Evolutionary conservation across 2,113 vertebrate genomes (phyloP).

Genomic region (Cygnus atratus): DNA sequence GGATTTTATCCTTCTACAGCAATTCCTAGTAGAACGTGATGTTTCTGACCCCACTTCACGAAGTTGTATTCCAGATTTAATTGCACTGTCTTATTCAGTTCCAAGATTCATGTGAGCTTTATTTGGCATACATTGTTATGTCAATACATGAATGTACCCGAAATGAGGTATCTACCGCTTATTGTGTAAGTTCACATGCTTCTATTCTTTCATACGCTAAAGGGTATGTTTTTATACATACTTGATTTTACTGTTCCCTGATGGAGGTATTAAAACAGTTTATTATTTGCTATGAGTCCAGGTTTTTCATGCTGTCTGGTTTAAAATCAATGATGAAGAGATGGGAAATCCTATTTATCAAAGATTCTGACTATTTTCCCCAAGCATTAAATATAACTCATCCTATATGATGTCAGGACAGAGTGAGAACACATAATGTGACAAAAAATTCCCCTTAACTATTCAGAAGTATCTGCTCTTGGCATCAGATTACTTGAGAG

Average conservation of each 20-base stretch:
- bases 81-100: conserved; percentile 26
- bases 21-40: not conserved
- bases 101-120: conserved; percentile 29
- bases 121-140: conserved; percentile 3
- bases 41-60: conserved; percentile 1
- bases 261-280: conserved; percentile 23
- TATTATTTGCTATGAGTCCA: conserved; percentile 26
- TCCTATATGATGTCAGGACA: not conserved
- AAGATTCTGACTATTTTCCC: not conserved
- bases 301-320: conserved; percentile 21
- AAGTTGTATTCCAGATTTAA: conserved; percentile 27
- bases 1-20: not conserved
- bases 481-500: not conserved
- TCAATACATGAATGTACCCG: conserved; percentile 58
- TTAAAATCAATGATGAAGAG: not conserved
- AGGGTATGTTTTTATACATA: conserved; percentile 19
- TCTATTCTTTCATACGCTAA: conserved; percentile 38
- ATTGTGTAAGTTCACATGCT: conserved; percentile 35
- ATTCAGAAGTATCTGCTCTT: not conserved
- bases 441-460: not conserved
- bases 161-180: conserved; percentile 27
- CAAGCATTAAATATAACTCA: not conserved
- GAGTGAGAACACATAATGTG: not conserved
- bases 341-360: not conserved
- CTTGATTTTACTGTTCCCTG: conserved; percentile 42